Evolutionary conservation across 1,140 invertebrate species (phyloP).

Genomic region (Catajapyx aquilonaris): DNA sequence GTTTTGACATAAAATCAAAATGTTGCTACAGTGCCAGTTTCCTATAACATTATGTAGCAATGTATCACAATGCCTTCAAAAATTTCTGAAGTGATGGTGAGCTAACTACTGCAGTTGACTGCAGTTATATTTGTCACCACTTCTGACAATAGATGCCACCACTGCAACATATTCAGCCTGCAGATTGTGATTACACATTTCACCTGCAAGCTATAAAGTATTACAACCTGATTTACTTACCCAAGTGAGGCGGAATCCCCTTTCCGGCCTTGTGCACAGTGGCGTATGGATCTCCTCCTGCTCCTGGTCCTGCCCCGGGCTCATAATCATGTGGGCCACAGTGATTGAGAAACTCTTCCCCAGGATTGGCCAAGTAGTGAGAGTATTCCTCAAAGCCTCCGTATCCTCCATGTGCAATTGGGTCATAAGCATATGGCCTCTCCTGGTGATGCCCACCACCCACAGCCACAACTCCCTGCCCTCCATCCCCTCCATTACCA

Average conservation of each 20-base stretch:
- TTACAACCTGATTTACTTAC: conserved; percentile 12
- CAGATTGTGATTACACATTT: too few species aligned
- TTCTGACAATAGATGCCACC: too few species aligned
- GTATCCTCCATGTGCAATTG: conserved; percentile 53
- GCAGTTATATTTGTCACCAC: too few species aligned
- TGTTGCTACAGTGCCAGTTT: too few species aligned
- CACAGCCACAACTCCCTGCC: conserved; percentile 2
- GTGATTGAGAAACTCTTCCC: conserved; percentile 21
- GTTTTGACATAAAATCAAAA: too few species aligned
- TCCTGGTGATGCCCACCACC: conserved; percentile 2
- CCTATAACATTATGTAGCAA: too few species aligned
- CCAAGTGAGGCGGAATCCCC: conserved; percentile 35
- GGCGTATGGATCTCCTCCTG: conserved; percentile 44
- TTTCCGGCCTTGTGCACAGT: conserved; percentile 71
- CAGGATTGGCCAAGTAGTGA: conserved; percentile 50
- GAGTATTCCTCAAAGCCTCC: conserved; percentile 67
- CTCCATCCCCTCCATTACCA: conserved; percentile 7
- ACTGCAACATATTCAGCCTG: too few species aligned
- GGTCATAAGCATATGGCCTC: conserved; percentile 25
- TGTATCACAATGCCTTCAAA: too few species aligned
- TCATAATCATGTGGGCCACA: conserved; percentile 32
- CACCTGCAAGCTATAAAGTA: too few species aligned
- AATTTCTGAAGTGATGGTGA: too few species aligned
- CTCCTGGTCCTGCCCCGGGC: conserved; percentile 10
- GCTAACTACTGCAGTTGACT: too few species aligned